Percentiles rank a stretch among this genome's conserved stretches.
Conservation (phyloP, 2,113 vertebrate genomes). For the Gnathonemus longibarbis region DNA sequence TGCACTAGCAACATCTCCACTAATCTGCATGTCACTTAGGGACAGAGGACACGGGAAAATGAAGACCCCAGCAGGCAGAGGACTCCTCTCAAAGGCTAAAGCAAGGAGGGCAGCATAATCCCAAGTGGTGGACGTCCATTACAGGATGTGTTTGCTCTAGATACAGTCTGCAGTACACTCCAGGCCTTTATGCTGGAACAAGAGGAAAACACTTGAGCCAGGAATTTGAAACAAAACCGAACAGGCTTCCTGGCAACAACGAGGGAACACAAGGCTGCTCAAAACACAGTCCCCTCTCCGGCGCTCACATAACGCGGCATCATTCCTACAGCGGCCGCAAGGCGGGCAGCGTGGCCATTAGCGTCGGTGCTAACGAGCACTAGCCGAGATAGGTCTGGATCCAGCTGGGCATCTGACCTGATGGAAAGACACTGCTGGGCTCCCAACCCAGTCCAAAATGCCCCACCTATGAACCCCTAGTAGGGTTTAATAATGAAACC, state of each 20-base stretch:
- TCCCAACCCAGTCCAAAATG: background rate
- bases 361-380: background rate
- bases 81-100: background rate
- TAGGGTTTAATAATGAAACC: background rate
- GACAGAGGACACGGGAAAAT: background rate
- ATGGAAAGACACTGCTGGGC: background rate
- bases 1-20: background rate
- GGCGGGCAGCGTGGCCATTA: background rate
- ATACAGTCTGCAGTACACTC: background rate
- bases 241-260: constrained; percentile 13
- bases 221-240: constrained; percentile 18
- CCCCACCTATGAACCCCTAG: background rate
- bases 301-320: background rate
- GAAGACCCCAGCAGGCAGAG: background rate
- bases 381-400: background rate
- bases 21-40: background rate
- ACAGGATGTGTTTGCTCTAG: constrained; percentile 1
- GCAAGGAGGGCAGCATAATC: background rate
- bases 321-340: background rate
- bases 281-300: constrained; percentile 18
- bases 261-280: constrained; percentile 4
- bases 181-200: background rate
- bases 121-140: background rate
- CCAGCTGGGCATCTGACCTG: background rate
- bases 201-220: constrained; percentile 10